Evolutionary conservation across 1,140 invertebrate genomes (phyloP), one percentile per base, ranked within the genome.

Genomic region (Drosophila pachea): DNA sequence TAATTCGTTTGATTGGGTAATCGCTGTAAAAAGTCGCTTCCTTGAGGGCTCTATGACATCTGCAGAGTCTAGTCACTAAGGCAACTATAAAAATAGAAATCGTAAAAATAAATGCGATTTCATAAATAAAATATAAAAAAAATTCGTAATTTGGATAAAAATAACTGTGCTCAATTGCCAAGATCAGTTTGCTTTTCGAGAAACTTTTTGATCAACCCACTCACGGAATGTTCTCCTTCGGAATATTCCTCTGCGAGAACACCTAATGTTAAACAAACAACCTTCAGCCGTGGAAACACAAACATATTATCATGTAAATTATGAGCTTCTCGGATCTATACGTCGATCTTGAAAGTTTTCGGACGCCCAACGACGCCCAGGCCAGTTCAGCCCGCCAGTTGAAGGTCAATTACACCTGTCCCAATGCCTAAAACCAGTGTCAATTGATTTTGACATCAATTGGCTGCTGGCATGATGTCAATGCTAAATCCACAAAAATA

Each of bases 391-490:
- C 3, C 22, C 22, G 22, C 3, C 1, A 22, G 22, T 22, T 59
- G 68, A 86, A 77, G 81, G 81, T 76, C 72, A 79, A 79, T 86
- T 79, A 86, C 70, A 84, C 73, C 81, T 84, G 76, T 70, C 59
- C 52, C 47, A 58, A 55, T 58, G 50, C 42, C 61, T 49, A 65
- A 65, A 43, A 68, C 59, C 79, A 78, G 67, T 76, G 81, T 40
- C 79, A 79, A 79, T 84, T 73, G 59, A 54, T 54, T 68, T 50
- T 75, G 73, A 79, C 76, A 78, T 64, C 65, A 68, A 40, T 49
- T 33, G 61, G 45, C 4, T 49, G 47, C 22, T 22, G 43, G 5
- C 8, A 63, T 42, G 38, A 53, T 67, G 74, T 66, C 70, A 82
- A 81, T 79, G 63, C 16, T 58, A 65, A 38, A 50, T 74, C 49